A percentile compares a stretch with the other conserved stretches of the same genome.
These are phyloP conservation scores for Dicycla oo DNA, from an alignment of 2,888 invertebrate species.

Conservation along the genomic window DNA sequence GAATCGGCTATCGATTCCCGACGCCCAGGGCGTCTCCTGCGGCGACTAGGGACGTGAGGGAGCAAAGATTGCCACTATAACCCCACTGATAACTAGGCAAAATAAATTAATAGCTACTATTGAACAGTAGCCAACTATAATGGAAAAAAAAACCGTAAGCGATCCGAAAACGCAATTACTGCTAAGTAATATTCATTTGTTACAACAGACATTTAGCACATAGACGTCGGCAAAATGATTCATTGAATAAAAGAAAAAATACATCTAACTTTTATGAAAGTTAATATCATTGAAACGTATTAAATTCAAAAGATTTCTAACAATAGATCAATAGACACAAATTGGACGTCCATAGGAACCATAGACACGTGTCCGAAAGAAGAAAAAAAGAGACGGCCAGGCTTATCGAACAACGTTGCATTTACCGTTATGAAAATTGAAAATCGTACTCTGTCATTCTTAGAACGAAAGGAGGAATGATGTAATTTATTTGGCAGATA, in stretches of 20 bases:
- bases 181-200: constrained; percentile 48
- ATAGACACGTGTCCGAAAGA: constrained; percentile 84
- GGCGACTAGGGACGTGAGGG: too few species aligned
- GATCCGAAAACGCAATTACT: constrained; percentile 33
- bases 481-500: constrained; percentile 60
- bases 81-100: background rate
- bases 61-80: too few species aligned
- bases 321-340: constrained; percentile 85
- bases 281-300: constrained; percentile 67
- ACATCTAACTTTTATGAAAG: constrained; percentile 56
- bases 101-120: background rate
- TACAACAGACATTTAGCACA: constrained; percentile 43
- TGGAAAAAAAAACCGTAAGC: constrained; percentile 28
- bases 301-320: constrained; percentile 72
- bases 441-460: constrained; percentile 40
- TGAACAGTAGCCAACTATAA: constrained; percentile 40
- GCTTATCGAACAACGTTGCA: constrained; percentile 49
- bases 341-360: constrained; percentile 85
- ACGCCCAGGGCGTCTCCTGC: too few species aligned
- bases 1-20: too few species aligned
- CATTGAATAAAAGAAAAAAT: constrained; percentile 53
- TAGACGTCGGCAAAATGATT: constrained; percentile 48
- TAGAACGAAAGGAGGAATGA: constrained; percentile 67
- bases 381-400: constrained; percentile 73
- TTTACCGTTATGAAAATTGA: constrained; percentile 41